phyloP scores from a whole-genome alignment of 2,797 vertebrate species.

The Enteromius afrohamiltoni region DNA sequence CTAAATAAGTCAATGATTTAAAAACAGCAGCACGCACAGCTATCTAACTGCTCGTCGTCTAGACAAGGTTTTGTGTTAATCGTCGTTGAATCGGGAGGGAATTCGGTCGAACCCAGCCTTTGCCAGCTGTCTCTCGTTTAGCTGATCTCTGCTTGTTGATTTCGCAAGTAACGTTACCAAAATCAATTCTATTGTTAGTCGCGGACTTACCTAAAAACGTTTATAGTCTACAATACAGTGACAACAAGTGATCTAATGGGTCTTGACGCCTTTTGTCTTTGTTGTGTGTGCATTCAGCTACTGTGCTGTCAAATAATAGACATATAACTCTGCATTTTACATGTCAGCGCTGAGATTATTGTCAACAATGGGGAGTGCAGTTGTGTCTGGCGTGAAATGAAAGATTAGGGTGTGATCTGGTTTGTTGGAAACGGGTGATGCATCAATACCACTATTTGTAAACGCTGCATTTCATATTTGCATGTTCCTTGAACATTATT shows the following conservation, averaged over 20 bases:
- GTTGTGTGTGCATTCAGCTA: not conserved
- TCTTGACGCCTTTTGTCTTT: constrained; percentile 40
- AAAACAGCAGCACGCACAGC: not conserved
- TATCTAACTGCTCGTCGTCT: not conserved
- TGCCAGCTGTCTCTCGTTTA: not conserved
- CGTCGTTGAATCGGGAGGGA: not conserved
- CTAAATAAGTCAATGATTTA: not conserved
- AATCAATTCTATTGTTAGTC: not conserved
- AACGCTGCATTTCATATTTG: not conserved
- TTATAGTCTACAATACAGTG: not conserved
- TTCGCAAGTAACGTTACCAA: not conserved
- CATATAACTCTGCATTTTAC: not conserved
- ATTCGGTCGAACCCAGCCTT: not conserved
- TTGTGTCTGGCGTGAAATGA: not conserved
- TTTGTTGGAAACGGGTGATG: constrained; percentile 3
- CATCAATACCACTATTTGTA: not conserved
- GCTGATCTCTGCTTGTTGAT: not conserved
- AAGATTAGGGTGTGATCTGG: constrained; percentile 46
- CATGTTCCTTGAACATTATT: not conserved
- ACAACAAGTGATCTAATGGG: constrained; percentile 1
- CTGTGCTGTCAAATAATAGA: not conserved
- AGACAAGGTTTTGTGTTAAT: not conserved
- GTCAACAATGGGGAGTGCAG: not conserved
- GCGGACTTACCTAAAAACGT: not conserved
- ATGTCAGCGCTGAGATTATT: not conserved